These are phyloP conservation scores for Scrobipalpa costella DNA, from an alignment of 2,888 invertebrate species.

Conservation along the genomic window DNA sequence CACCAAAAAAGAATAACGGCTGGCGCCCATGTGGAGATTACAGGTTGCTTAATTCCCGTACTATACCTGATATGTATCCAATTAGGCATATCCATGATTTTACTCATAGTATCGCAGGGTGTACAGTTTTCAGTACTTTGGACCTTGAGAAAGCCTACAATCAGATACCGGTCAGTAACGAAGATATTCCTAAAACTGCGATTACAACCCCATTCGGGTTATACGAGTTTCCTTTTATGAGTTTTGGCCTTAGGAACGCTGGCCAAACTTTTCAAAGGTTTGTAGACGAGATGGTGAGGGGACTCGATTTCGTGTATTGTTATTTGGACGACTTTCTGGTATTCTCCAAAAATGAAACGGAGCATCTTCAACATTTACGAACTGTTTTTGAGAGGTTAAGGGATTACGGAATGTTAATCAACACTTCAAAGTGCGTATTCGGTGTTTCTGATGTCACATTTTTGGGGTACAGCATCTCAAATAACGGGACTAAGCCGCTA, in stretches of 20 bases:
- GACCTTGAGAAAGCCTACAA: too few relatives aligned
- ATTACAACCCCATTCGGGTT: background rate
- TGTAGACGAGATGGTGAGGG: constrained; percentile 44
- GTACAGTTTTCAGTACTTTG: constrained; percentile 29
- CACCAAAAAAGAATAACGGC: background rate
- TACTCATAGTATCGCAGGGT: constrained; percentile 30
- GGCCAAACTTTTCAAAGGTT: constrained; percentile 56
- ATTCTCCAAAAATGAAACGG: constrained; percentile 28
- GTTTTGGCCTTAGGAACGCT: constrained; percentile 46
- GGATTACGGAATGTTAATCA: constrained; percentile 31
- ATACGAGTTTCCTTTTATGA: background rate
- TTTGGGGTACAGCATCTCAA: constrained; percentile 37
- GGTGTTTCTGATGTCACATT: constrained; percentile 36
- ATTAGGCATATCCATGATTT: constrained; percentile 35
- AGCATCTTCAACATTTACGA: constrained; percentile 37
- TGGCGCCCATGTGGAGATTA: background rate
- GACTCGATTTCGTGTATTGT: constrained; percentile 44
- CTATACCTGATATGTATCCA: too few relatives aligned
- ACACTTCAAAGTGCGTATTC: constrained; percentile 28
- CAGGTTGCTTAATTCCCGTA: constrained; percentile 32
- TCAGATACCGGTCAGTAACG: too few relatives aligned
- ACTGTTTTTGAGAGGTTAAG: constrained; percentile 27
- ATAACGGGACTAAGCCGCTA: constrained; percentile 33
- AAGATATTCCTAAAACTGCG: constrained; percentile 14
- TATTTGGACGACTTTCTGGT: constrained; percentile 49